phyloP scores from a whole-genome alignment of 2,797 vertebrate species.

The Thalassophryne amazonica region DNA sequence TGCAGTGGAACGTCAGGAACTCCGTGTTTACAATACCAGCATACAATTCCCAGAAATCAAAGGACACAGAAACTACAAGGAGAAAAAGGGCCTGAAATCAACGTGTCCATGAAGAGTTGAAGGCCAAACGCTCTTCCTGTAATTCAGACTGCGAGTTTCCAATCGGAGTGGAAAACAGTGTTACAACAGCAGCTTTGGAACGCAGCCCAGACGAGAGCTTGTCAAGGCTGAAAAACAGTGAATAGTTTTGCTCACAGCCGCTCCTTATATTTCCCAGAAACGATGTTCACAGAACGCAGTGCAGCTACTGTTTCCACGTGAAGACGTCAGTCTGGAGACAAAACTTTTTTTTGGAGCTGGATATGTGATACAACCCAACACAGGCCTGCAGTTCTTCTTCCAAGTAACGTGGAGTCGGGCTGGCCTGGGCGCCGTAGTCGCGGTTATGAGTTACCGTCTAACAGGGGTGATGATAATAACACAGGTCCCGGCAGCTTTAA shows the following conservation, averaged over 20 bases:
- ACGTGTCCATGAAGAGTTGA: background rate
- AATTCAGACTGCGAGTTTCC: slow-evolving; percentile 27
- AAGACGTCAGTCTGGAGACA: slow-evolving; percentile 5
- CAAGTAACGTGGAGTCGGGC: slow-evolving; percentile 29
- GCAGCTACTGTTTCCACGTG: slow-evolving; percentile 15
- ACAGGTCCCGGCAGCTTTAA: slow-evolving; percentile 50
- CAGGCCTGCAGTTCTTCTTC: background rate
- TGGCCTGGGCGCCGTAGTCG: slow-evolving; percentile 30
- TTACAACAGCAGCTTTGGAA: slow-evolving; percentile 39
- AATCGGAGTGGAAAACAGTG: slow-evolving; percentile 15
- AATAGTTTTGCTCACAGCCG: slow-evolving; percentile 7
- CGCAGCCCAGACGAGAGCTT: slow-evolving; percentile 31
- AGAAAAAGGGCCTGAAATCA: background rate
- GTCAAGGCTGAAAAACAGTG: slow-evolving; percentile 30
- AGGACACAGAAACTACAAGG: background rate
- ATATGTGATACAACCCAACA: background rate
- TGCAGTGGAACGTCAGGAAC: slow-evolving; percentile 18
- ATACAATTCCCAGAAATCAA: slow-evolving; percentile 9
- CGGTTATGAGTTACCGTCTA: slow-evolving; percentile 24
- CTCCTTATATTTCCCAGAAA: slow-evolving; percentile 31
- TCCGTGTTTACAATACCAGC: slow-evolving; percentile 27
- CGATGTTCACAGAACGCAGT: slow-evolving; percentile 21
- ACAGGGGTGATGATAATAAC: slow-evolving; percentile 38
- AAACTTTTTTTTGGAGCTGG: slow-evolving; percentile 16
- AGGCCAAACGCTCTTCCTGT: background rate